These are phyloP conservation scores for Lycorma delicatula DNA, from an alignment of 1,140 invertebrate species.

Conservation along the genomic window DNA sequence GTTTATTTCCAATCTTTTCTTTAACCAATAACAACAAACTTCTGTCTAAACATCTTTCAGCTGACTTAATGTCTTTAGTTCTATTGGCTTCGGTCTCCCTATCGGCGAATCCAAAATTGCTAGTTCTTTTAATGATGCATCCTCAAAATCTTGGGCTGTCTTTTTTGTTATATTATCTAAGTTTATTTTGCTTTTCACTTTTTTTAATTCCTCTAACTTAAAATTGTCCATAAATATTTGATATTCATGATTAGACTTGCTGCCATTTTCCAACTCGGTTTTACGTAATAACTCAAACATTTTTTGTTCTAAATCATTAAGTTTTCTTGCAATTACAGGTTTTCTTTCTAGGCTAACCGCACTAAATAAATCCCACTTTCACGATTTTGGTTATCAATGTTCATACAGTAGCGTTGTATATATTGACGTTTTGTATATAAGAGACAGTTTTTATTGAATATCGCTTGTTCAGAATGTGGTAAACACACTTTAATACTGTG, in stretches of 20 bases:
- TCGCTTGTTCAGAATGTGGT: too few relatives aligned
- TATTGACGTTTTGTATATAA: too few relatives aligned
- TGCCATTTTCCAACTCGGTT: conserved; percentile 67
- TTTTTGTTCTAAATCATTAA: conserved; percentile 58
- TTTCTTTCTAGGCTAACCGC: conserved; percentile 74
- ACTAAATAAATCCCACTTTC: conserved; percentile 73
- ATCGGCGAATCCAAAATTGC: conserved; percentile 53
- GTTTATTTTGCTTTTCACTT: conserved; percentile 47
- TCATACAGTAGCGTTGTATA: too few relatives aligned
- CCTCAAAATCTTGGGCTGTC: conserved; percentile 73
- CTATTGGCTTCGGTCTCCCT: conserved; percentile 63
- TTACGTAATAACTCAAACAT: conserved; percentile 51
- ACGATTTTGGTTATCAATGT: too few relatives aligned
- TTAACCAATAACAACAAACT: conserved; percentile 65
- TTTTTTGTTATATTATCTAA: conserved; percentile 52
- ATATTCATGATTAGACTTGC: conserved; percentile 77
- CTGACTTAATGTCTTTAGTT: conserved; percentile 56
- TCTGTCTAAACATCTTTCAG: conserved; percentile 64
- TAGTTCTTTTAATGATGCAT: conserved; percentile 57
- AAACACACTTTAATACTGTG: too few relatives aligned
- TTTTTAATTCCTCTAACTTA: conserved; percentile 48
- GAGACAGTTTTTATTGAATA: too few relatives aligned
- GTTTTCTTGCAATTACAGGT: conserved; percentile 59
- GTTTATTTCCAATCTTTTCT: conserved; percentile 57
- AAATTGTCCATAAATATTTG: conserved; percentile 51